Evolutionary conservation across 2,797 vertebrate species (phyloP), one percentile per base, ranked within the genome.

Genomic region (Chrysocyon brachyurus): DNA sequence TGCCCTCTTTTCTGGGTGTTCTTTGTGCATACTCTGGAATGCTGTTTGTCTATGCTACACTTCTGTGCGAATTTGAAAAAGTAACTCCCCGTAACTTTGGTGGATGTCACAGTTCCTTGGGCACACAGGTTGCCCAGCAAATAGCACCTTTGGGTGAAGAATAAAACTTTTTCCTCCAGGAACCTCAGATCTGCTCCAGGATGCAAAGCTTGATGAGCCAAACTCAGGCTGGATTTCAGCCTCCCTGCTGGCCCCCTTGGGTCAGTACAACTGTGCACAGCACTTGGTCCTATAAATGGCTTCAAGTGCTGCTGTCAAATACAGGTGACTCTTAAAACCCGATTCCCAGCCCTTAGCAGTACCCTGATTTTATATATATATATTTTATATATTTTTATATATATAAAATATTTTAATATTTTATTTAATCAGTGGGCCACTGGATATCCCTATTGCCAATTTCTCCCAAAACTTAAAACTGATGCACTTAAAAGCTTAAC

Each of bases 391-490:
- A 4, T 36, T 36, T 36, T 4, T 36, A 36, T 36, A 36, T 36
- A 36, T 36, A 36, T 36, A 36, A 36, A 36, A 36, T 36, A 36
- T 36, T 36, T 36, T 36, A 36, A 36, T 36, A 36, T 36, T 36
- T 36, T 36, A 36, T 73, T 64, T 85, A 64, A 61, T 72, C 66
- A 73, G 2, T 73, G 22, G 15, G 31, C 31, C 68, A 64, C 33
- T 68, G 70, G 0, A 31, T 82, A 73, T 16, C n/a, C 3, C 17
- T 21, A 17, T 73, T 61, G 57, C 9, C 75, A 90, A 73, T 92
- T 92, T 90, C 72, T 82, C 49, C 36, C 70, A 36, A 90, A 70
- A n/a, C 88, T 26, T 87, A 87, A 94, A 85, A 49, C 26, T 26
- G 31, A 21, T 56, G 21, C 61, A 63, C 31, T 79, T 82, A 79